Conservation (phyloP, 2,797 vertebrate genomes). For the Gymnoscopelus microlampas region DNA sequence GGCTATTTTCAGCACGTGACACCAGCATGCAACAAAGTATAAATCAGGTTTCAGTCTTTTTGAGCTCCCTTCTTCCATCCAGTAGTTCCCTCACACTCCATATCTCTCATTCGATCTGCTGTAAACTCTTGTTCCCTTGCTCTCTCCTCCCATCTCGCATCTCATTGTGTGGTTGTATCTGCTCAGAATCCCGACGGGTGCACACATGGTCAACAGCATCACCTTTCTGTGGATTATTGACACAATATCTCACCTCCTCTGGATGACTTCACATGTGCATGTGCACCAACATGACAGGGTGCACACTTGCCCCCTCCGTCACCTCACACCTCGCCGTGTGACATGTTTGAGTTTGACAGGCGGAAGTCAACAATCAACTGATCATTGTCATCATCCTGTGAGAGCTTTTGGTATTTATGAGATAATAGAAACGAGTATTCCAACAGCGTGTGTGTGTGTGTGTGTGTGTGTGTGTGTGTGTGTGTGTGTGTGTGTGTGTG, state of each 20-base stretch:
- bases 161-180: slow-evolving; percentile 7
- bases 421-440: not conserved
- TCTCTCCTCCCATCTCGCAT: slow-evolving; percentile 19
- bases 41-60: too few relatives aligned
- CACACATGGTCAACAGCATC: slow-evolving; percentile 27
- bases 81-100: not conserved
- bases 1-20: too few relatives aligned
- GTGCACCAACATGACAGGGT: too few relatives aligned
- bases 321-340: not conserved
- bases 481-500: not conserved
- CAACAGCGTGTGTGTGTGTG: not conserved
- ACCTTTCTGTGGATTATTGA: slow-evolving; percentile 9
- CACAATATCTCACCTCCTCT: slow-evolving; percentile 10
- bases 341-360: not conserved
- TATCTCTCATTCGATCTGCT: slow-evolving; percentile 50
- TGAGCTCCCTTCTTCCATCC: not conserved
- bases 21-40: too few relatives aligned
- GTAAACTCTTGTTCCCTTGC: slow-evolving; percentile 17
- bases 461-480: not conserved
- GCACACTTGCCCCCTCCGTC: too few relatives aligned
- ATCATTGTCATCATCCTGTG: too few relatives aligned
- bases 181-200: slow-evolving; percentile 24
- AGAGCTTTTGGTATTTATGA: not conserved
- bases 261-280: not conserved
- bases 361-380: too few relatives aligned